phyloP scores from a whole-genome alignment of 2,797 vertebrate species.

The Nothura maculosa region DNA sequence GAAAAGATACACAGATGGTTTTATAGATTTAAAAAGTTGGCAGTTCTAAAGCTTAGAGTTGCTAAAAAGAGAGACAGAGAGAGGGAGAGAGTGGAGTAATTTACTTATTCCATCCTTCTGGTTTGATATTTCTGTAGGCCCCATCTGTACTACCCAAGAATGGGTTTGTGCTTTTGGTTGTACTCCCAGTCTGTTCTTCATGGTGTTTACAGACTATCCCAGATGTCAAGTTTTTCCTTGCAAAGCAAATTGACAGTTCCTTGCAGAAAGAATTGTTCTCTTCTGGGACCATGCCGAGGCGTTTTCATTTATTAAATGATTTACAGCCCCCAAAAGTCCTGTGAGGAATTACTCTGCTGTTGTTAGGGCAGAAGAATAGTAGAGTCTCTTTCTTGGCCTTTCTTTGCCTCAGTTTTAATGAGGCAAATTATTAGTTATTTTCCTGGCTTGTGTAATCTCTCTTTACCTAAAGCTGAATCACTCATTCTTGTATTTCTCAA shows the following conservation, averaged over 20 bases:
- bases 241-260: slow-evolving; percentile 35
- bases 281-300: neutral
- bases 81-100: neutral
- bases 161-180: slow-evolving; percentile 52
- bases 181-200: slow-evolving; percentile 31
- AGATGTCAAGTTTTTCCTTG: slow-evolving; percentile 5
- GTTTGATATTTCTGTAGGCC: slow-evolving; percentile 24
- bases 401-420: neutral
- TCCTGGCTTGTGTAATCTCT: neutral
- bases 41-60: slow-evolving; percentile 44
- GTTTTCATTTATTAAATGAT: slow-evolving; percentile 40
- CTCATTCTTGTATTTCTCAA: neutral
- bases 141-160: slow-evolving; percentile 34
- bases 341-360: neutral
- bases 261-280: neutral
- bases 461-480: neutral
- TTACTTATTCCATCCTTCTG: neutral
- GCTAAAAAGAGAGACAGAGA: slow-evolving; percentile 25
- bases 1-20: slow-evolving; percentile 51
- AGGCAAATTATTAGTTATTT: neutral
- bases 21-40: slow-evolving; percentile 39
- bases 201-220: slow-evolving; percentile 40
- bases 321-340: slow-evolving; percentile 12
- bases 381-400: neutral
- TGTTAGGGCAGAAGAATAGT: neutral